Evolutionary conservation across 2,888 invertebrate genomes (phyloP).

Genomic region (Drosophila nigritarsus): DNA sequence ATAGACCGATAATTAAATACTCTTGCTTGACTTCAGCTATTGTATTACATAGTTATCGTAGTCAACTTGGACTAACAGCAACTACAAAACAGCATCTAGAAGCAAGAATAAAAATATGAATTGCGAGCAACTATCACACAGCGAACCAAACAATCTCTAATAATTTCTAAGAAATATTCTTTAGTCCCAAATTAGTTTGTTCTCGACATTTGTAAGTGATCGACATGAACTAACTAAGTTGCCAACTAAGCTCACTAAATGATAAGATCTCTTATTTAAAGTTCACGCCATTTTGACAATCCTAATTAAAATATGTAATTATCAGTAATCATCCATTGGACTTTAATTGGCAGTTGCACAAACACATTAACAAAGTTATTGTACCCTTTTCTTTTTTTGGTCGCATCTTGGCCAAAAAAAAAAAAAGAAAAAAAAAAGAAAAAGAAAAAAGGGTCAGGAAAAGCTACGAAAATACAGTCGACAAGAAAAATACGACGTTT

Average conservation of each 20-base stretch:
- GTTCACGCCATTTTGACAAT: not conserved
- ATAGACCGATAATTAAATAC: slow-evolving; percentile 14
- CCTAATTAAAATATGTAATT: slow-evolving; percentile 30
- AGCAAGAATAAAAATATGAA: not conserved
- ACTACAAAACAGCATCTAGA: not conserved
- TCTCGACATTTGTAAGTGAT: not conserved
- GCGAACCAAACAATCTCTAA: not conserved
- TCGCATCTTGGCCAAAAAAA: slow-evolving; percentile 25
- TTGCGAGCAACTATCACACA: not conserved
- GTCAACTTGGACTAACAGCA: not conserved
- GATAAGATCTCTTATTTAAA: not conserved
- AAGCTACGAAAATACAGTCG: slow-evolving; percentile 57
- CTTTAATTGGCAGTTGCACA: slow-evolving; percentile 35
- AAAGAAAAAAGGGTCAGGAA: slow-evolving; percentile 61
- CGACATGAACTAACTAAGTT: not conserved
- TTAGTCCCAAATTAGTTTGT: not conserved
- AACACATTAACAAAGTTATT: slow-evolving; percentile 33
- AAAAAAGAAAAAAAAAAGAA: slow-evolving; percentile 10
- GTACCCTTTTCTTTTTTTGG: slow-evolving; percentile 15
- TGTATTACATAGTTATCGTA: not conserved
- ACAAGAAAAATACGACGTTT: slow-evolving; percentile 28
- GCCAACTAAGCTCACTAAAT: not conserved
- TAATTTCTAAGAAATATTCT: not conserved
- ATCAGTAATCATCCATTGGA: slow-evolving; percentile 30
- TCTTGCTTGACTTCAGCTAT: not conserved